These are phyloP conservation scores for Hyalella azteca DNA, from an alignment of 2,888 invertebrate genomes.

Conservation along the genomic window DNA sequence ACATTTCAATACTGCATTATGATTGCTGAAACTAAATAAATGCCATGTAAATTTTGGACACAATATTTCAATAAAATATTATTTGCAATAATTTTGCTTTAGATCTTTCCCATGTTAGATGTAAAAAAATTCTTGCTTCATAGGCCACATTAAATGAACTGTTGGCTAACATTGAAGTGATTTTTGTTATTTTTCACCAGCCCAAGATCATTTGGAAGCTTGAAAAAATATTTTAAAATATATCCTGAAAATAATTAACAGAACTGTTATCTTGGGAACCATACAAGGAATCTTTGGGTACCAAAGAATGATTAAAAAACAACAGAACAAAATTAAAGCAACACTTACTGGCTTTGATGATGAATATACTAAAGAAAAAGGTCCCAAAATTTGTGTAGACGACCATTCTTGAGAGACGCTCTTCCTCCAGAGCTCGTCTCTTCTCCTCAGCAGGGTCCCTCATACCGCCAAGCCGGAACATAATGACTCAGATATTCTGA, in stretches of 20 bases:
- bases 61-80: too few species aligned
- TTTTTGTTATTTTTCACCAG: background rate
- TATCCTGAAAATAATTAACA: background rate
- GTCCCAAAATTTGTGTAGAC: constrained; percentile 42
- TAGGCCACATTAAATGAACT: background rate
- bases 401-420: constrained; percentile 37
- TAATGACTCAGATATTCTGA: too few species aligned
- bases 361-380: constrained; percentile 42
- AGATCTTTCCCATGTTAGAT: too few species aligned
- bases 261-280: background rate
- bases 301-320: background rate
- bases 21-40: too few species aligned
- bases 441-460: constrained; percentile 48
- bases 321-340: background rate
- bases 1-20: too few species aligned
- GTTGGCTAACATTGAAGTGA: background rate
- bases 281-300: background rate
- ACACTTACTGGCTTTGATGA: constrained; percentile 41
- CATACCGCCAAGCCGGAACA: constrained; percentile 46
- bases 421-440: constrained; percentile 47
- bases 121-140: background rate
- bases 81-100: too few species aligned
- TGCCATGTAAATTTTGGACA: too few species aligned
- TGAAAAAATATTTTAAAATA: background rate
- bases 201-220: background rate